Percentiles rank a stretch among this genome's conserved stretches.
phyloP scores from a whole-genome alignment of 2,113 vertebrate species.

The Albula goreensis region DNA sequence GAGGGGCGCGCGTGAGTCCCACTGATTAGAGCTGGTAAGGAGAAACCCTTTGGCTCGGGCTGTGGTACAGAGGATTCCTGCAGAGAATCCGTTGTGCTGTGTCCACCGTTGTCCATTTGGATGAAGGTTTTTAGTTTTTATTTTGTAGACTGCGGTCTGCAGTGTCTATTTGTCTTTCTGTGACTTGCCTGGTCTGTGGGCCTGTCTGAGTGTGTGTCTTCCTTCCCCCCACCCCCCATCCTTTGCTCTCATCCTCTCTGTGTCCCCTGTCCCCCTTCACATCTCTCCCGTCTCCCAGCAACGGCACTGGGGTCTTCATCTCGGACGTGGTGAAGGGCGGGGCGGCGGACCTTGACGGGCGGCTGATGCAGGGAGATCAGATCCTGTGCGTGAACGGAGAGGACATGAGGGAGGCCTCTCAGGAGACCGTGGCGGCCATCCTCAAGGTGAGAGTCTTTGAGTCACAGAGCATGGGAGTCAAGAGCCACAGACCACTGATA shows the following conservation, averaged over 20 bases:
- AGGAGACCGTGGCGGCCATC: conserved; percentile 86
- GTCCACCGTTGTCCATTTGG: too few relatives aligned
- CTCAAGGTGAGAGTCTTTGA: conserved; percentile 78
- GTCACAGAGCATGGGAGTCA: not conserved
- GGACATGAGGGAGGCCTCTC: conserved; percentile 84
- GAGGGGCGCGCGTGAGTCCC: not conserved
- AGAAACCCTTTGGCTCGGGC: not conserved
- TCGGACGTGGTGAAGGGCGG: conserved; percentile 95
- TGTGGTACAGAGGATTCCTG: not conserved
- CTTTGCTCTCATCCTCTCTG: not conserved
- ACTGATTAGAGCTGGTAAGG: not conserved
- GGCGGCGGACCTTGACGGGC: conserved; percentile 89
- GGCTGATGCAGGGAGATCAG: conserved; percentile 94
- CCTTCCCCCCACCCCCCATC: not conserved
- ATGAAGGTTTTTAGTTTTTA: too few relatives aligned
- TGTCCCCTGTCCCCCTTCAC: not conserved
- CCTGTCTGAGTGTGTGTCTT: too few relatives aligned
- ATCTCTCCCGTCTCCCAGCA: conserved; percentile 47
- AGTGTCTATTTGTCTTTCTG: too few relatives aligned
- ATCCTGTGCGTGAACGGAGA: conserved; percentile 91
- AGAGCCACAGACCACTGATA: not conserved
- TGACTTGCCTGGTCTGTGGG: too few relatives aligned
- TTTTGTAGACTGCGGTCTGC: too few relatives aligned
- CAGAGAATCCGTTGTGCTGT: too few relatives aligned
- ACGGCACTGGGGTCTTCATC: conserved; percentile 88